Evolutionary conservation across 2,113 vertebrate species (phyloP), one percentile per base, ranked within the genome.

Genomic region (Clarias gariepinus): DNA sequence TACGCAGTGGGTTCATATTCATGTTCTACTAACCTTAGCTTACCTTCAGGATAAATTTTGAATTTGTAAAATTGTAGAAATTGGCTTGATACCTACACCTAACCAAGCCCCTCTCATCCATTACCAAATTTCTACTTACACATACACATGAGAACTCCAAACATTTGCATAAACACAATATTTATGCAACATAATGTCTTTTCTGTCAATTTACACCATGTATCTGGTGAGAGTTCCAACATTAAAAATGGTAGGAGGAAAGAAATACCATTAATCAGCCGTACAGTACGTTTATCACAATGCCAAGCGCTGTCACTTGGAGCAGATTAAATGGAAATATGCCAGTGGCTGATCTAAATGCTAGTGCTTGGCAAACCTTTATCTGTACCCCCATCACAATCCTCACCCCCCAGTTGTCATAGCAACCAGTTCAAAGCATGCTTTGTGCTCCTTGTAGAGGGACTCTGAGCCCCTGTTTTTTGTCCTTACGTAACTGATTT

Each of bases 1-100:
- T 97, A 98, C 88, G 96, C 94, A 74, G 98, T 99, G 95, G 98
- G 95, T 93, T 61, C 63, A 68, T 13, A 87, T 15, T 3, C 12
- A 41, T 21, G 30, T 33, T 60, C 77, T 23, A 79, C 53, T 60
- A 13, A 61, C 28, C 30, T 57, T 25, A 55, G 8, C n/a, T 58
- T 25, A 74, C 47, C 23, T 41, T 41, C 33, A 11, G 36, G 71
- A 60, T 53, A 8, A 30, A 60, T 63, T 84, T 52, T 60, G 58
- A 53, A 53, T 52, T 78, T 78, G 36, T 28, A 18, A 52, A 18
- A 47, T 76, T 47, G n/a, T n/a, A 21, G 7, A 41, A 19, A 15
- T 23, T 60, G 23, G 11, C 28, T 71, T 16, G 36, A 78, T 15
- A 61, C 77, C 28, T 33, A 83, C 69, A 69, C 19, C 47, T 53